Evolutionary conservation across 2,888 invertebrate genomes (phyloP).

Genomic region (Acholoe squamosa): DNA sequence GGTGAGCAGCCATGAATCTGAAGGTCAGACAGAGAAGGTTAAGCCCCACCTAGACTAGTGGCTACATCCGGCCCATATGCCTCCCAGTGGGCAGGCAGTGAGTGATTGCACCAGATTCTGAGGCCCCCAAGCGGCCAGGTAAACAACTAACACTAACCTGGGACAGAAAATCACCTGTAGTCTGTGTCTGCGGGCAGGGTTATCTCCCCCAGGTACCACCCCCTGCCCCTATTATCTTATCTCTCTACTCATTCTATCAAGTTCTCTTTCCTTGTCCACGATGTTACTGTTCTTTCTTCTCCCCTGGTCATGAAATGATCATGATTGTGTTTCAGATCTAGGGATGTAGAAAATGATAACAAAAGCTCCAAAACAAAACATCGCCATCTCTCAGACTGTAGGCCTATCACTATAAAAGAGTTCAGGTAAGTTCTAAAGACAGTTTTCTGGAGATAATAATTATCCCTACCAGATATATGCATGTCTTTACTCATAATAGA

Average conservation of each 20-base stretch:
- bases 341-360: too few relatives aligned
- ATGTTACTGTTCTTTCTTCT: too few relatives aligned
- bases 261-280: too few relatives aligned
- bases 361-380: too few relatives aligned
- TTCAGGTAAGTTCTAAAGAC: too few relatives aligned
- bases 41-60: not conserved
- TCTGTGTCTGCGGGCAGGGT: not conserved
- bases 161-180: not conserved
- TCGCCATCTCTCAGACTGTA: too few relatives aligned
- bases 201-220: not conserved
- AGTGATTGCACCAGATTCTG: slow-evolving; percentile 5
- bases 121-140: not conserved
- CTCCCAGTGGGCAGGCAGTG: slow-evolving; percentile 12
- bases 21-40: not conserved
- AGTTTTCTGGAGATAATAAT: too few relatives aligned
- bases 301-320: too few relatives aligned
- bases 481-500: too few relatives aligned
- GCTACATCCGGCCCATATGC: not conserved
- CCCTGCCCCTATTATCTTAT: not conserved
- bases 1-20: not conserved
- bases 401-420: too few relatives aligned
- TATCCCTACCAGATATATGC: too few relatives aligned
- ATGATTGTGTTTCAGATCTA: too few relatives aligned
- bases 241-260: not conserved
- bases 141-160: not conserved